These are phyloP conservation scores for Crocuta crocuta DNA, from an alignment of 2,113 vertebrate genomes.

Conservation along the genomic window DNA sequence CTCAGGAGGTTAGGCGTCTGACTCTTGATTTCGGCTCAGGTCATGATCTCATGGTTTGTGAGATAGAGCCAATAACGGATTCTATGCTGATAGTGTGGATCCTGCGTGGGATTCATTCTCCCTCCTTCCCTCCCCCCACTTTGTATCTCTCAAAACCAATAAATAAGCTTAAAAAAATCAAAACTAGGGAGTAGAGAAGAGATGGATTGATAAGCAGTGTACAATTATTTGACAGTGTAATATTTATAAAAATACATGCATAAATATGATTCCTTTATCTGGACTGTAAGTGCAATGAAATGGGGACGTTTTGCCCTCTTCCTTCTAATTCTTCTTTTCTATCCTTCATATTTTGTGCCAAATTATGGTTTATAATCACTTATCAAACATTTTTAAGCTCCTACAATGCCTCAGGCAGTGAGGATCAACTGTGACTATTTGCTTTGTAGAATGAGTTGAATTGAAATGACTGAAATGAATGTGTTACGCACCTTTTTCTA, in stretches of 20 bases:
- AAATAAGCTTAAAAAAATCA: background rate
- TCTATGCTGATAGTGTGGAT: no score
- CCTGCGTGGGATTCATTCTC: no score
- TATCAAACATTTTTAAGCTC: background rate
- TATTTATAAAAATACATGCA: background rate
- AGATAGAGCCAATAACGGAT: no score
- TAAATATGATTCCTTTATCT: background rate
- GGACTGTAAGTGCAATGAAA: background rate
- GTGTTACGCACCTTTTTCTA: background rate
- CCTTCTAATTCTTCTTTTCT: background rate
- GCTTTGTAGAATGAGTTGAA: background rate
- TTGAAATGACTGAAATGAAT: background rate
- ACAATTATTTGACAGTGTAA: conserved; percentile 24
- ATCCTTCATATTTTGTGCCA: background rate
- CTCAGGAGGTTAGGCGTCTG: no score
- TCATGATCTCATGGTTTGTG: no score
- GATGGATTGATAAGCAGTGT: conserved; percentile 57
- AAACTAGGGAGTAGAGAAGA: conserved; percentile 55
- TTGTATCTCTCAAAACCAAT: no score
- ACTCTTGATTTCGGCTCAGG: no score
- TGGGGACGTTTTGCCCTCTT: background rate
- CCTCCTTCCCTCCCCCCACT: no score
- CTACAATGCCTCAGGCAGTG: background rate
- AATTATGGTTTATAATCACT: background rate
- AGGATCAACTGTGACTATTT: background rate